Percentiles rank a stretch among this genome's conserved stretches.
These are phyloP conservation scores for Schizotus pectinicornis DNA, from an alignment of 2,888 invertebrate species.

Conservation along the genomic window DNA sequence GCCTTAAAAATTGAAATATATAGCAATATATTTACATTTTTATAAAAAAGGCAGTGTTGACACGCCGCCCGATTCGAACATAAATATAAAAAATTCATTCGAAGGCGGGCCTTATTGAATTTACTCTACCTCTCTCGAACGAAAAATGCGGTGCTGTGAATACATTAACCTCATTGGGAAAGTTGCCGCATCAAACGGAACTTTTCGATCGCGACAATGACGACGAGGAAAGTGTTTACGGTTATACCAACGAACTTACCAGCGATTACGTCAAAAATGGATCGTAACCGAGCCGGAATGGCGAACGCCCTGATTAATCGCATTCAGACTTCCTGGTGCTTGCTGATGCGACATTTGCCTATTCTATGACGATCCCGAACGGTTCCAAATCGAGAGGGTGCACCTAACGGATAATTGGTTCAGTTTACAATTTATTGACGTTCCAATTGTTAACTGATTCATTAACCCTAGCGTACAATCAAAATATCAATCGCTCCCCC, in stretches of 20 bases:
- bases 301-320: background rate
- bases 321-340: background rate
- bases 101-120: slow-evolving; percentile 12
- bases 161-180: slow-evolving; percentile 7
- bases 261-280: background rate
- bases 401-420: slow-evolving; percentile 5
- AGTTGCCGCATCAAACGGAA: background rate
- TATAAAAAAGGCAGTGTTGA: slow-evolving; percentile 25
- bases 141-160: slow-evolving; percentile 3
- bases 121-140: slow-evolving; percentile 1
- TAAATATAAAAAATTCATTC: slow-evolving; percentile 28
- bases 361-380: background rate
- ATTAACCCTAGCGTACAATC: background rate
- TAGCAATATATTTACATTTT: slow-evolving; percentile 27
- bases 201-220: background rate
- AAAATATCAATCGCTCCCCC: no score
- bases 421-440: slow-evolving; percentile 6
- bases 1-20: slow-evolving; percentile 29
- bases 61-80: slow-evolving; percentile 16
- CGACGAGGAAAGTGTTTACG: slow-evolving; percentile 1
- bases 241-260: background rate
- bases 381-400: slow-evolving; percentile 1
- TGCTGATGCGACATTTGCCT: no score
- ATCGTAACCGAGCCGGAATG: no score
- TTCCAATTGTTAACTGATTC: slow-evolving; percentile 1